Conservation (phyloP, 2,888 invertebrate species). For the Dorcus hopei region DNA sequence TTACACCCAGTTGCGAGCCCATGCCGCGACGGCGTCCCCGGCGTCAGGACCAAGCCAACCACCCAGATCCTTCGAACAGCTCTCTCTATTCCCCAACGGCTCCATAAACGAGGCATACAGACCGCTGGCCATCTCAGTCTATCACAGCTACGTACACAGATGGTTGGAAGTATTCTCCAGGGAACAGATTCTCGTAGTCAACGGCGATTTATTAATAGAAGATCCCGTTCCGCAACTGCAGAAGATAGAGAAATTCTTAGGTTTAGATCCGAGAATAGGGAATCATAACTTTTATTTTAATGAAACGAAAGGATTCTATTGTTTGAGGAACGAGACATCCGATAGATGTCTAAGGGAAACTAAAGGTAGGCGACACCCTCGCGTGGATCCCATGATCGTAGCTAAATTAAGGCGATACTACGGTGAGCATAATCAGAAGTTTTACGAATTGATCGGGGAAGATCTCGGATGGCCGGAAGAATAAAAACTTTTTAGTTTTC, state of each 20-base stretch:
- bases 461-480: constrained; percentile 93
- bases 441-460: constrained; percentile 89
- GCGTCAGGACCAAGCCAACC: constrained; percentile 49
- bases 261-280: constrained; percentile 66
- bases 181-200: constrained; percentile 89
- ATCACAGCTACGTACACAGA: constrained; percentile 82
- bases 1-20: constrained; percentile 88
- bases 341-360: constrained; percentile 82
- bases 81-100: constrained; percentile 77
- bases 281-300: constrained; percentile 94
- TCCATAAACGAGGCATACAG: constrained; percentile 79
- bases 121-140: constrained; percentile 84
- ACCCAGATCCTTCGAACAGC: constrained; percentile 71
- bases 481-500: constrained; percentile 44
- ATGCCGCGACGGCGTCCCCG: constrained; percentile 73
- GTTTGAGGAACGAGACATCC: constrained; percentile 79
- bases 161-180: constrained; percentile 94
- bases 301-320: constrained; percentile 94
- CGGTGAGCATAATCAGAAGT: constrained; percentile 86
- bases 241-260: constrained; percentile 84
- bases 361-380: constrained; percentile 79
- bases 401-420: constrained; percentile 82
- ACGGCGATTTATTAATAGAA: constrained; percentile 87
- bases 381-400: constrained; percentile 76
- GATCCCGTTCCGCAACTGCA: constrained; percentile 86